Base-by-base conservation (phyloP, 2,797 vertebrate species). In the Moxostoma hubbsi region DNA sequence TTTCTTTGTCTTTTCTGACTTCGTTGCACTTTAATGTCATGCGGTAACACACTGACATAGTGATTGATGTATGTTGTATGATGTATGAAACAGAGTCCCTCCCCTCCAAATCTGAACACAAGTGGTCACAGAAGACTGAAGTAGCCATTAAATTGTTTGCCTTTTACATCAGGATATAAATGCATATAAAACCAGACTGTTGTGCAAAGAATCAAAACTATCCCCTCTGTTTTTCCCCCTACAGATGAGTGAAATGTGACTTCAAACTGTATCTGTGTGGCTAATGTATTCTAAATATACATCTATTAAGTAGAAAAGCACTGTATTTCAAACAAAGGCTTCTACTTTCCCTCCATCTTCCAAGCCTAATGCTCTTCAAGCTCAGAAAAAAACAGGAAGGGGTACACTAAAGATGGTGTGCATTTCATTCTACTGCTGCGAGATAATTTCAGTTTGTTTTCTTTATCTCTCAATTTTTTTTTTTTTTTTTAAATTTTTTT, bases 381-480 rank as follows among this genome's bases (percentile, higher is more conserved):
- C 46, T 55, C 79, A 58, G 77, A 36, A 4, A 36, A 36, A 36
- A 36, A 68, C 15, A 43, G 13, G 67, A 63, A 12, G 69, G 43
- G 68, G 11, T 76, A 79, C 83, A 79, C 45, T 12, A 36, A 36
- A 36, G 36, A 36, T 36, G 18, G 18, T 2, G 18, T 24, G 18
- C 18, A 24, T 24, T 24, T 36, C 36, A 36, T 3, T 3, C 3
- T 3, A 4, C 36, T 36, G 36, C 36, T 2, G 36, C 18, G 47
- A 68, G 79, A 87, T 85, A 55, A 85, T 79, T 86, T 59, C 72
- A 46, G 78, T 77, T 81, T 86, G 79, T 85, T 88, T 88, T 88
- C 87, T 90, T 77, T 88, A 81, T 87, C 71, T 86, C 53, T 71
- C 61, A 5, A 24, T 11, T 83, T 85, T 90, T 36, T 36, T 3